Base-by-base conservation (phyloP, 1,140 invertebrate genomes). In the Alviniconcha marisindica region DNA sequence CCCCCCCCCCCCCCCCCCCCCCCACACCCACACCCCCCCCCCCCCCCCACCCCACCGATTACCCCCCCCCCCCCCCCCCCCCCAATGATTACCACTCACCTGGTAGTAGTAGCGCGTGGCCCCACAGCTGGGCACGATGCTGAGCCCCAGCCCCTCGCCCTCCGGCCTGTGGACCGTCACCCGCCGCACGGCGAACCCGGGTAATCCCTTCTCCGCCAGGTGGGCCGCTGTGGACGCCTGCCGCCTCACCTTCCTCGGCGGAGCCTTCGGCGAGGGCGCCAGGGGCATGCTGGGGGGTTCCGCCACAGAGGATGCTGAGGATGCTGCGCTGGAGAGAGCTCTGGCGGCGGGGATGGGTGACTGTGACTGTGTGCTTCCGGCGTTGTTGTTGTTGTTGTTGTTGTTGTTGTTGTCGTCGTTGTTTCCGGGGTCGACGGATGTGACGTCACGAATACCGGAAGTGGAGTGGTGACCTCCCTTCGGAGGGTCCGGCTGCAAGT, bases 101-200 rank as follows among this genome's bases (percentile, higher is more conserved):
- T 92, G 91, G 81, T 90, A 92, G 44, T 87, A 89, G 71, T 90
- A 86, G n/a, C 86, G 83, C 15, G 91, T 92, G 21, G 90, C 88
- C 33, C 91, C 91, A 85, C 91, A 92, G 84, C 91, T 92, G 2
- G 90, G 91, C 42, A 92, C 90, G 84, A 92, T 90, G 76, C 90
- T 91, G 12, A 92, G 81, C 21, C 91, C 91, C 28, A 92, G 86
- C 28, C 83, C 88, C 56, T 92, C 87, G 28, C 86, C 85, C 0
- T 86, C 86, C 21, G 83, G 77, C 60, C 89, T 89, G n/a, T 88
- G 81, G 3, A 91, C 54, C 36, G 85, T 85, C 33, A 89, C 83
- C 7, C 82, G 66, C 36, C 86, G 78, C 28, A 87, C 73, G 15
- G 51, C 71, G 83, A 91, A 92, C 5, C 90, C 90, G 5, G 40